Evolutionary conservation across 2,888 invertebrate species (phyloP).

Genomic region (Suillia variegata): DNA sequence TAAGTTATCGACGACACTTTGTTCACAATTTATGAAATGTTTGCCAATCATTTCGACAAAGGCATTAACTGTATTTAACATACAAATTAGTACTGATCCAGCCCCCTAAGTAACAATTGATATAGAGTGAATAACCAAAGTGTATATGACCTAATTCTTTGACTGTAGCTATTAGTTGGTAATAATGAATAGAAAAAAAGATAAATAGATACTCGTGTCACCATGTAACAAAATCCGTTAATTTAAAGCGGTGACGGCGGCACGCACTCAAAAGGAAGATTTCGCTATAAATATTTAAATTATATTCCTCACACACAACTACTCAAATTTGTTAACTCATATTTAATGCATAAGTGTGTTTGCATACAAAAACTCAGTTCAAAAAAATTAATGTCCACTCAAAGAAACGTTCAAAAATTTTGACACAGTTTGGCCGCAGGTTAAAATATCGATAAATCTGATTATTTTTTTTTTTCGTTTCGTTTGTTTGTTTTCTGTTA

Average conservation of each 20-base stretch:
- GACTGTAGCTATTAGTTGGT: too few relatives aligned
- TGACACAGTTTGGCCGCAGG: conserved; percentile 21
- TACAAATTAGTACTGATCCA: too few relatives aligned
- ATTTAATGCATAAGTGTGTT: conserved; percentile 1
- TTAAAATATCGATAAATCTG: conserved; percentile 13
- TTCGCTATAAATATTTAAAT: not conserved
- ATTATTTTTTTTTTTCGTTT: not conserved
- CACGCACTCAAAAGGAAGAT: not conserved
- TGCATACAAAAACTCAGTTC: not conserved
- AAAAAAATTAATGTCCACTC: not conserved
- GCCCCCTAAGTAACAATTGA: too few relatives aligned
- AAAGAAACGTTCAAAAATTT: conserved; percentile 7
- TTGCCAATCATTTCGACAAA: too few relatives aligned
- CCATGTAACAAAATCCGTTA: too few relatives aligned
- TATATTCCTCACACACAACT: not conserved
- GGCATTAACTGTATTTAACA: too few relatives aligned
- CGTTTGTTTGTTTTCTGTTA: not conserved
- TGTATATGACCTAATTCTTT: too few relatives aligned
- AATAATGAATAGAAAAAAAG: too few relatives aligned
- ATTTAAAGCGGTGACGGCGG: too few relatives aligned
- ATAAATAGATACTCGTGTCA: conserved; percentile 15
- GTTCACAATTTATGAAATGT: too few relatives aligned
- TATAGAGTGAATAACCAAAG: too few relatives aligned
- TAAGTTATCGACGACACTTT: too few relatives aligned
- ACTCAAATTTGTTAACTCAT: not conserved